A percentile compares a stretch with the other conserved stretches of the same genome.
Conservation (phyloP, 2,113 vertebrate species). For the Tenebrosternarchus preto region DNA sequence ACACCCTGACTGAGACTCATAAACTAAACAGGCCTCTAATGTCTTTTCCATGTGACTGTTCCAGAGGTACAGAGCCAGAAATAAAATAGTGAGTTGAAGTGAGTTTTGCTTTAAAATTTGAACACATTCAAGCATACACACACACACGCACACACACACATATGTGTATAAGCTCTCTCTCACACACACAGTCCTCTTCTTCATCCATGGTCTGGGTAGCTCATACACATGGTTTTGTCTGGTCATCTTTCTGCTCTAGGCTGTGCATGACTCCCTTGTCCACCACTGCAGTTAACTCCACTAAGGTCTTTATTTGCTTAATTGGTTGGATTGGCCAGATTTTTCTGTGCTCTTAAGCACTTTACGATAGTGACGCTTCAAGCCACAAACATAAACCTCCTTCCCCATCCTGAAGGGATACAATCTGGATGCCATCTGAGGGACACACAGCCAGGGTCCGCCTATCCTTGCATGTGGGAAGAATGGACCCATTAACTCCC, state of each 20-base stretch:
- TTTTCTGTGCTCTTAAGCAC: slow-evolving; percentile 65
- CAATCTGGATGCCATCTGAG: slow-evolving; percentile 60
- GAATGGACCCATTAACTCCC: slow-evolving; percentile 10
- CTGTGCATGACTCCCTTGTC: slow-evolving; percentile 54
- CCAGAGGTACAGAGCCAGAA: neutral
- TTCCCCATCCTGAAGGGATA: slow-evolving; percentile 46
- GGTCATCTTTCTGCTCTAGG: slow-evolving; percentile 51
- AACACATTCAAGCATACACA: neutral
- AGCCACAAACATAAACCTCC: slow-evolving; percentile 49
- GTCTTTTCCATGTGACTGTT: neutral
- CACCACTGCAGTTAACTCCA: slow-evolving; percentile 62
- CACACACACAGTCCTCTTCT: neutral
- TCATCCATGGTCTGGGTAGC: neutral
- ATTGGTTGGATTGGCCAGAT: slow-evolving; percentile 64
- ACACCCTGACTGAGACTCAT: neutral
- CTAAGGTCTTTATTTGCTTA: slow-evolving; percentile 69
- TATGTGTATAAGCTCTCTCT: neutral
- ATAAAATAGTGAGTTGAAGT: too few species aligned
- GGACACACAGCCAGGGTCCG: slow-evolving; percentile 61
- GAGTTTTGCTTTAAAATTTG: too few species aligned
- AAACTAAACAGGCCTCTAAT: slow-evolving; percentile 7
- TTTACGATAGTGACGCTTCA: slow-evolving; percentile 66
- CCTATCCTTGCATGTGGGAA: slow-evolving; percentile 43
- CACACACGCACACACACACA: neutral
- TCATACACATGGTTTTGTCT: neutral